phyloP scores from a whole-genome alignment of 1,140 invertebrate genomes.

The Hesperophylax magnus region DNA sequence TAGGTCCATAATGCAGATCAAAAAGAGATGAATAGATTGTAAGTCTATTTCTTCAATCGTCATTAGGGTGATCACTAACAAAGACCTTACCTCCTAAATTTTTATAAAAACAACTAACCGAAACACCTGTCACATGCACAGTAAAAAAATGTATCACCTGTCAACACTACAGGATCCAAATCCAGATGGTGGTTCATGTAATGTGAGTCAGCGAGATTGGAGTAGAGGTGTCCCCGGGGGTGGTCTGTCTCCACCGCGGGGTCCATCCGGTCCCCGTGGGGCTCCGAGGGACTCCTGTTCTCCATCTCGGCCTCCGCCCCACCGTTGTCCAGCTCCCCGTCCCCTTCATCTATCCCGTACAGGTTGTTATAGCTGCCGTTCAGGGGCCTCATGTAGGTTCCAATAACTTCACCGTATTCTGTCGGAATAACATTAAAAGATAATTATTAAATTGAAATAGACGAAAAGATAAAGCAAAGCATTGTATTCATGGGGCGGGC shows the following conservation, averaged over 20 bases:
- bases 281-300: slow-evolving; percentile 33
- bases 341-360: slow-evolving; percentile 50
- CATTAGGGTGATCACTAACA: too few species aligned
- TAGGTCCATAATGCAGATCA: too few species aligned
- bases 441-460: not conserved
- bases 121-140: too few species aligned
- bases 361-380: slow-evolving; percentile 54
- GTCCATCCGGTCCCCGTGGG: slow-evolving; percentile 17
- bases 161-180: slow-evolving; percentile 60
- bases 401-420: slow-evolving; percentile 46
- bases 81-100: too few species aligned
- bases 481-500: too few species aligned
- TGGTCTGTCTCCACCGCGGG: slow-evolving; percentile 8
- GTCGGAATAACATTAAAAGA: not conserved
- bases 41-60: too few species aligned
- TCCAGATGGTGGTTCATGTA: slow-evolving; percentile 64
- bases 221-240: slow-evolving; percentile 49
- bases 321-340: slow-evolving; percentile 39
- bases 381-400: slow-evolving; percentile 38
- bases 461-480: not conserved
- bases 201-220: slow-evolving; percentile 55
- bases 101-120: too few species aligned
- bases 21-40: too few species aligned
- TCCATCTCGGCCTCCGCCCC: slow-evolving; percentile 26
- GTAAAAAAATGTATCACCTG: slow-evolving; percentile 47